Base-by-base conservation (phyloP, 2,888 invertebrate genomes). In the Aplocera efformata region DNA sequence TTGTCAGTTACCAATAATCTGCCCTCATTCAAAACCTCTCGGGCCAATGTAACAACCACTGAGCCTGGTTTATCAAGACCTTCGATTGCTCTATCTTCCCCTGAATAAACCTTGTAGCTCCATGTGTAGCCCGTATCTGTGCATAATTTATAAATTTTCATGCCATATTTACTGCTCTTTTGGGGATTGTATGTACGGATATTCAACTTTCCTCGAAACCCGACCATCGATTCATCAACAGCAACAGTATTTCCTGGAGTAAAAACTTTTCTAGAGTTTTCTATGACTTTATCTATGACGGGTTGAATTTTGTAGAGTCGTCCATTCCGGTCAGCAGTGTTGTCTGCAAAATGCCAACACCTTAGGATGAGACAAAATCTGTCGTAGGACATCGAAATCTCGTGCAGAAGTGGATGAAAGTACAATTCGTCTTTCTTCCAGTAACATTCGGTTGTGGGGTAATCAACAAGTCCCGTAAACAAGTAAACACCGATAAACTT, bases 221-320 rank as follows among this genome's bases (percentile, higher is more conserved):
- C 36, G 13, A 48, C 42, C 42, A 48, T 39, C 13, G 47, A 42
- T 33, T 48, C 48, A 32, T 51, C 45, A 24, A 50, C 44, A 10
- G 36, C 47, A 38, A 47, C 24, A 10, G 25, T 31, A 3, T 46
- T 23, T 35, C 46, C 50, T 30, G 43, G 46, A 29, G 46, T 48
- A 40, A 36, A 40, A 27, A 44, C 25, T 44, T 37, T 48, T 25
- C 39, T 23, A 8, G 32, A 50, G 32, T 43, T 46, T 32, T 46
- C 34, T 28, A 46, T 32, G 7, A 44, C 9, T 40, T 33, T 47
- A 25, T 44, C 44, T 6, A 47, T 33, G 9, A 50, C 24, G 9
- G 50, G 50, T 39, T 50, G 43, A 30, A 50, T 50, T 50, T 50
- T 50, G 34, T 42, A 49, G 3, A 46, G 29, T 30, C 50, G 22